phyloP scores from a whole-genome alignment of 2,113 vertebrate genomes.

The Pseudopipra pipra region DNA sequence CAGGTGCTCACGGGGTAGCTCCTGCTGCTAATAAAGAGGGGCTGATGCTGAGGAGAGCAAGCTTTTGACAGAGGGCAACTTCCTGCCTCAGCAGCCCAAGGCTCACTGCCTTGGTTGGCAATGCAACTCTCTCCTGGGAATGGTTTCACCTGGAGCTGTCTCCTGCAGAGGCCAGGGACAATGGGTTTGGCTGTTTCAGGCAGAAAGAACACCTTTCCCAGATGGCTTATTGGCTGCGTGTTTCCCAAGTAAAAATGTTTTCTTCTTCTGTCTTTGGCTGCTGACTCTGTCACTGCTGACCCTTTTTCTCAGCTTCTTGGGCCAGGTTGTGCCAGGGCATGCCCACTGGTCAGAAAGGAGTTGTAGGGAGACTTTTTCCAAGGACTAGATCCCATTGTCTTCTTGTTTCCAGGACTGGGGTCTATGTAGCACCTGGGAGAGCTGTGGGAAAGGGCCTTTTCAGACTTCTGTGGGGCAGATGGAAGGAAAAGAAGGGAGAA shows the following conservation, averaged over 20 bases:
- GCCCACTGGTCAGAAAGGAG: not conserved
- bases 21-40: not conserved
- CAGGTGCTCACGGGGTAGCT: not conserved
- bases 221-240: not conserved
- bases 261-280: not conserved
- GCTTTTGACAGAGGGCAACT: not conserved
- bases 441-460: not conserved
- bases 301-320: not conserved
- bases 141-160: not conserved
- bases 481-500: not conserved
- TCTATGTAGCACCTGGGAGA: not conserved
- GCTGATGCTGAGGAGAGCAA: not conserved
- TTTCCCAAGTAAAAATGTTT: slow-evolving; percentile 64
- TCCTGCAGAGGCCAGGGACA: not conserved
- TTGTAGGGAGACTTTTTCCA: not conserved
- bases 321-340: not conserved
- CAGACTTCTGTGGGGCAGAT: not conserved
- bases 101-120: not conserved
- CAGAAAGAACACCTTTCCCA: not conserved
- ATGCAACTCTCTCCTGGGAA: not conserved
- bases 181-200: slow-evolving; percentile 67
- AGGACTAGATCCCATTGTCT: not conserved
- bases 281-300: not conserved
- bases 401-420: not conserved
- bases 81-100: not conserved